Percentiles rank a stretch among this genome's conserved stretches.
Conservation (phyloP, 2,113 vertebrate species). For the Emydocephalus ijimae region DNA sequence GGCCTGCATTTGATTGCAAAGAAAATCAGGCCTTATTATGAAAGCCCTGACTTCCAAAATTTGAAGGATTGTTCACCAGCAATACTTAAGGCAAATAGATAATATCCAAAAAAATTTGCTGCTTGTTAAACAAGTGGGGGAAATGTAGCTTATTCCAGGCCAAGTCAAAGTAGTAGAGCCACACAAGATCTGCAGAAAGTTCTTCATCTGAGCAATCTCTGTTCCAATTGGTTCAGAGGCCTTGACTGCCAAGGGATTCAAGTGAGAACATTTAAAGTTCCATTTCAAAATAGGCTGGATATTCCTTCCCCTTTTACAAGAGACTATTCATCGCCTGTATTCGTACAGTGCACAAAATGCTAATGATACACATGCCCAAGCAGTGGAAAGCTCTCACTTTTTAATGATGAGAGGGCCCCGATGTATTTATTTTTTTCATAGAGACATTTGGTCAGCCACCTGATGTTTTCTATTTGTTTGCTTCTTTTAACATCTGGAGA, state of each 20-base stretch:
- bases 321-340: background rate
- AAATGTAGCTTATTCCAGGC: conserved; percentile 57
- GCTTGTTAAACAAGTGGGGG: conserved; percentile 19
- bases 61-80: conserved; percentile 47
- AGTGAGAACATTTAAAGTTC: conserved; percentile 25
- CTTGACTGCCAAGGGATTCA: conserved; percentile 58
- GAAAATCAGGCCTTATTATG: conserved; percentile 65
- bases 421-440: background rate
- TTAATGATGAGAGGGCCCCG: background rate
- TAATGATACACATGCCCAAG: background rate
- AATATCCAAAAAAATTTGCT: conserved; percentile 47
- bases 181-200: conserved; percentile 39
- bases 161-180: conserved; percentile 46
- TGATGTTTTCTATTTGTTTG: background rate
- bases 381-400: background rate
- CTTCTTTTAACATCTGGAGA: background rate
- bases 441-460: background rate
- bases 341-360: background rate
- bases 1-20: conserved; percentile 49
- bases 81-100: conserved; percentile 41
- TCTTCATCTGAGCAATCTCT: conserved; percentile 45
- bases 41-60: conserved; percentile 54
- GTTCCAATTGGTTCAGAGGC: conserved; percentile 62
- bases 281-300: conserved; percentile 14
- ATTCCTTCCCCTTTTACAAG: background rate